Conservation (phyloP, 2,113 vertebrate genomes). For the Puffinus mauretanicus region DNA sequence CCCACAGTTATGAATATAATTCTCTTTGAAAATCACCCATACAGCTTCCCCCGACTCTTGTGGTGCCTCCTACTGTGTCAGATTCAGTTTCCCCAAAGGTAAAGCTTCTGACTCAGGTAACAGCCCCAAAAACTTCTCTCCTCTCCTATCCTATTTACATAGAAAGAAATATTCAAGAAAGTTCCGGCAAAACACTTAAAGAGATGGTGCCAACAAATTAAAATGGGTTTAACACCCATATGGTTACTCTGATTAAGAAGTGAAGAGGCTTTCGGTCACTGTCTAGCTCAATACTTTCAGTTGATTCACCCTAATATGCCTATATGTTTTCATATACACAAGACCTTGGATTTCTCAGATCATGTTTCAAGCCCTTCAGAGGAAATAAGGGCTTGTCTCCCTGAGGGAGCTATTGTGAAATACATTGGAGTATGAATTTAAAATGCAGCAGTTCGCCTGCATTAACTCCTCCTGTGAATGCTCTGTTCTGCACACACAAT, state of each 20-base stretch:
- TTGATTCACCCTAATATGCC: background rate
- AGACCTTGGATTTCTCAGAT: slow-evolving; percentile 22
- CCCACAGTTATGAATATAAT: slow-evolving; percentile 2
- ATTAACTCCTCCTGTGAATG: background rate
- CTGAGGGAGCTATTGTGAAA: slow-evolving; percentile 42
- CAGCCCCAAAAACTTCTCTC: background rate
- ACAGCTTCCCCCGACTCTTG: background rate
- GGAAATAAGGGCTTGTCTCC: slow-evolving; percentile 40
- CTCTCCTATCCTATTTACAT: background rate
- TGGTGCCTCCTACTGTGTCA: background rate
- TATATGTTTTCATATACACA: background rate
- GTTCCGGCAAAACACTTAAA: rapidly evolving
- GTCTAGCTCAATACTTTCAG: background rate
- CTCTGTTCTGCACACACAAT: background rate
- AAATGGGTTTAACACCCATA: background rate
- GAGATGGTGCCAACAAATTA: background rate
- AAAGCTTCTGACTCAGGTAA: background rate
- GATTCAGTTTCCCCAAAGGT: background rate
- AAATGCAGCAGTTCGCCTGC: background rate
- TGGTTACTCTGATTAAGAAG: background rate
- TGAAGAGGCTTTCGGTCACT: background rate
- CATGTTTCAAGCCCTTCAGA: slow-evolving; percentile 44
- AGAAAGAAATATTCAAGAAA: background rate
- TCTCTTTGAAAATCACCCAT: background rate
- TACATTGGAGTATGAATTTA: background rate